Percentiles rank a stretch among this genome's conserved stretches.
These are phyloP conservation scores for Choreutis nemorana DNA, from an alignment of 2,888 invertebrate genomes.

Conservation along the genomic window DNA sequence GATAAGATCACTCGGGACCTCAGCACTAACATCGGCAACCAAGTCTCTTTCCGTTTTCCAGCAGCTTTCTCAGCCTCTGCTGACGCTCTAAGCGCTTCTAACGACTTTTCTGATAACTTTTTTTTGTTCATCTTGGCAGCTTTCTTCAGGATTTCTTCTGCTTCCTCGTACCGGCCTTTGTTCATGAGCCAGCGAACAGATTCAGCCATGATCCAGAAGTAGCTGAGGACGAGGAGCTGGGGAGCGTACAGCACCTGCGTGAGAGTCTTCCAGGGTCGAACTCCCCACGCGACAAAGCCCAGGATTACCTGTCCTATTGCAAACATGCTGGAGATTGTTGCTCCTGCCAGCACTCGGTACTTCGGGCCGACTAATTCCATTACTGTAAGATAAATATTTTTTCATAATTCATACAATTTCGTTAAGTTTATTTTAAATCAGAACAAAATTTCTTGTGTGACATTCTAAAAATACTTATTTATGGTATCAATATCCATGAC, in stretches of 20 bases:
- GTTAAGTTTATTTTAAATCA: no score
- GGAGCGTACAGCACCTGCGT: slow-evolving; percentile 76
- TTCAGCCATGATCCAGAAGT: slow-evolving; percentile 77
- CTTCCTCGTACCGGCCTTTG: slow-evolving; percentile 72
- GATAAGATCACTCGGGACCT: slow-evolving; percentile 30
- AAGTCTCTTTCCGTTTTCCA: slow-evolving; percentile 34
- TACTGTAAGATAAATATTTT: no score
- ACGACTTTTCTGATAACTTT: slow-evolving; percentile 60
- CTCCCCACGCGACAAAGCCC: slow-evolving; percentile 74
- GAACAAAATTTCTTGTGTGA: no score
- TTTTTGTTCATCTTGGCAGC: slow-evolving; percentile 71
- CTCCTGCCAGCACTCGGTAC: slow-evolving; percentile 76
- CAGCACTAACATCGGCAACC: slow-evolving; percentile 34
- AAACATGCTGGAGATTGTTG: slow-evolving; percentile 76
- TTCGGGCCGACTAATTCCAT: slow-evolving; percentile 82
- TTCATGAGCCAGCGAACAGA: slow-evolving; percentile 81
- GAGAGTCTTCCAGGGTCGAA: slow-evolving; percentile 73
- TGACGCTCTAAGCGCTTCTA: slow-evolving; percentile 39
- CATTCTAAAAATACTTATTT: no score
- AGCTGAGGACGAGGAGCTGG: slow-evolving; percentile 71
- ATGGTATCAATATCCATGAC: no score
- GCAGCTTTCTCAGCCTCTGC: slow-evolving; percentile 35
- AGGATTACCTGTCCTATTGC: slow-evolving; percentile 78
- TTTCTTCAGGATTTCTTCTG: slow-evolving; percentile 68
- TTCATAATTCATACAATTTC: no score